Conservation (phyloP, 2,888 invertebrate species). For the Terebella lapidaria region DNA sequence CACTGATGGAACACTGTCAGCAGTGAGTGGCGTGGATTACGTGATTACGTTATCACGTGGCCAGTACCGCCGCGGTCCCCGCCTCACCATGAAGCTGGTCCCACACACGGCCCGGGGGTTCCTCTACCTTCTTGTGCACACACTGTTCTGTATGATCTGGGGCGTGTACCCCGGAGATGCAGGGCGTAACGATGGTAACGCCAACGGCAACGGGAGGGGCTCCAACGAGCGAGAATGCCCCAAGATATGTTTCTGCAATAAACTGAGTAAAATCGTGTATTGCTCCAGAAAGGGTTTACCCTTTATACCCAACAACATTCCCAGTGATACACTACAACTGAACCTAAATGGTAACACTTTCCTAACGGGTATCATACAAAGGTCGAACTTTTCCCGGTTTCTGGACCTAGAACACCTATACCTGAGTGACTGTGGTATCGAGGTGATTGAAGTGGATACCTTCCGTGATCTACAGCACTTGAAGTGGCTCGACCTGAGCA, state of each 20-base stretch:
- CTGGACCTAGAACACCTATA: slow-evolving; percentile 43
- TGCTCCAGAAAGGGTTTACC: slow-evolving; percentile 42
- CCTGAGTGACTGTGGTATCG: slow-evolving; percentile 46
- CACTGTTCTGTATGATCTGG: background rate
- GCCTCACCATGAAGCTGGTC: background rate
- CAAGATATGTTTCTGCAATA: slow-evolving; percentile 45
- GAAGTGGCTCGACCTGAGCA: slow-evolving; percentile 47
- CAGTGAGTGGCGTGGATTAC: no score
- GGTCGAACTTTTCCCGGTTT: slow-evolving; percentile 43
- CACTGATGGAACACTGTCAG: no score
- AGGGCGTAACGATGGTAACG: no score
- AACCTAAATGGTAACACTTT: slow-evolving; percentile 48
- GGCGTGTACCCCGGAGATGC: background rate
- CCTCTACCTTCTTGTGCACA: background rate
- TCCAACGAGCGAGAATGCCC: slow-evolving; percentile 30
- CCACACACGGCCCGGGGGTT: background rate
- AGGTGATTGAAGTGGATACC: slow-evolving; percentile 42
- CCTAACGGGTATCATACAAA: slow-evolving; percentile 31
- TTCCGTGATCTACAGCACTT: slow-evolving; percentile 43
- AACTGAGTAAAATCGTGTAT: slow-evolving; percentile 42
- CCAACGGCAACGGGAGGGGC: background rate
- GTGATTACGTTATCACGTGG: no score
- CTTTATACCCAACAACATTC: slow-evolving; percentile 43
- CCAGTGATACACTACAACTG: slow-evolving; percentile 40
- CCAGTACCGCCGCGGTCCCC: no score